Base-by-base conservation (phyloP, 2,888 invertebrate species). In the Catocala nupta region DNA sequence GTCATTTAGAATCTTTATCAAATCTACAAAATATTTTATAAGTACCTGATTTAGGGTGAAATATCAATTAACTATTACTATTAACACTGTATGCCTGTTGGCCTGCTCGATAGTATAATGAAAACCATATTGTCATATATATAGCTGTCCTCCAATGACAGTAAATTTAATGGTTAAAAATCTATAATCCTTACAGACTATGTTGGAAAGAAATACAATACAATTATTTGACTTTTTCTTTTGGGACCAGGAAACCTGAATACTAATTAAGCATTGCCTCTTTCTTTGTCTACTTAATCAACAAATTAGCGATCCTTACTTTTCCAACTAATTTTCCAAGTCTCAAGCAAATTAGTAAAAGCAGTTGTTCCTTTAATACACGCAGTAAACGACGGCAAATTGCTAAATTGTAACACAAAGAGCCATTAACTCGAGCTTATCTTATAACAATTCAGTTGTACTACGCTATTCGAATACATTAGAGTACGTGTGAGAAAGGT, bases 401-500 rank as follows among this genome's bases (percentile, higher is more conserved):
- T 9, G 42, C 36, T 62, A 48, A 55, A 54, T 62, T 59, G 47
- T 54, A 49, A 55, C 10, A 50, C 36, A 55, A 55, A 55, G 50
- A 54, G 39, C 12, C 58, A 59, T 55, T 55, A 52, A 39, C 47
- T 47, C 8, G 9, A 42, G 47, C 36, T 59, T 63, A 55, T 51
- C 49, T 55, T 54, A 50, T 53, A 58, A 57, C 53, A 63, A 48
- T 59, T 63, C 48, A 55, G 34, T 48, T 39, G 34, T 54, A 51
- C 36, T 55, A 61, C 45, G 39, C 45, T 13, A 16, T 55, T 45
- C 16, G 39, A 60, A 55, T 55, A 51, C 12, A 50, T 55, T 55
- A 39, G 1, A 9, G 16, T 51, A 42, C 59, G 58, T 55, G 59
- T 44, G 51, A 54, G 50, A 47, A 12, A 48, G 51, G 45, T 63